Base-by-base conservation (phyloP, 2,888 invertebrate species). In the Boloria selene region DNA sequence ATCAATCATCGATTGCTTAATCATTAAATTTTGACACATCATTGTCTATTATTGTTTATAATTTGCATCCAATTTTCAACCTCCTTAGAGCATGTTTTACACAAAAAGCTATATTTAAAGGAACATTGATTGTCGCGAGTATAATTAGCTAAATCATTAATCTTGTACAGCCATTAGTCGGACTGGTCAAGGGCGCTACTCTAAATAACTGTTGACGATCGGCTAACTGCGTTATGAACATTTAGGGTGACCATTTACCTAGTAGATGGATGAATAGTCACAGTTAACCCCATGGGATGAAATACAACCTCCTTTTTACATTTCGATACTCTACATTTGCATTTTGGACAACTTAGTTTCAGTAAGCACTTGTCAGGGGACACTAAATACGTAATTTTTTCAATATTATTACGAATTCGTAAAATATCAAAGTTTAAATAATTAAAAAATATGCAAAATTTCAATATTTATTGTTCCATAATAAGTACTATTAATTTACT, bases 141-240 rank as follows among this genome's bases (percentile, higher is more conserved):
- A 78, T 90, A 90, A 91, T 91, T 90, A 90, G 87, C 86, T 70
- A 83, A 85, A 85, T 84, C 90, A 90, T 91, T 85, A 90, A 91
- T 91, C 91, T 86, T 87, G 71, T 69, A 69, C 68, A 81, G 84
- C 84, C 88, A 88, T 90, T 90, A 90, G 85, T 75, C 77, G 76
- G 80, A 79, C 82, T 80, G 86, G 85, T 85, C 90, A 88, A 89
- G 90, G 90, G 86, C 87, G 85, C 68, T 69, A 73, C 79, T 82
- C 82, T 87, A 87, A 88, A 83, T 86, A 85, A 83, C 86, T 83
- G 87, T 85, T 86, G 88, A 88, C 85, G 83, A 86, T 86, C 84
- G 64, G 78, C 81, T 85, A 84, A 86, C 82, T 80, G 82, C 84
- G 79, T 84, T 86, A 84, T 84, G 83, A 81, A 76, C 77, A 69